Evolutionary conservation across 2,797 vertebrate genomes (phyloP).

Genomic region (Paguma larvata): DNA sequence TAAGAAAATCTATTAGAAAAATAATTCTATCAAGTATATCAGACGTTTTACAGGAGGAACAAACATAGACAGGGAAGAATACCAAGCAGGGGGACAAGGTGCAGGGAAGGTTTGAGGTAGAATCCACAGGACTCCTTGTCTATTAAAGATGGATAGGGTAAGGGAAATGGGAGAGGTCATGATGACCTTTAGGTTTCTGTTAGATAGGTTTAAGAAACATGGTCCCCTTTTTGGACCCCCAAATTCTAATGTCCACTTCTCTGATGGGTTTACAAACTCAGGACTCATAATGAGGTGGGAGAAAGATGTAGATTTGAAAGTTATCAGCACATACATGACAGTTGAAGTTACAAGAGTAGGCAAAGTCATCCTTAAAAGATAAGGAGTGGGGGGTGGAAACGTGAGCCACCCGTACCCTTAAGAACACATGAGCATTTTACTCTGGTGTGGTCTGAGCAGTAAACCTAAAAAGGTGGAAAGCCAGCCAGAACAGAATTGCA

Average conservation of each 20-base stretch:
- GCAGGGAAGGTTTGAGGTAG: background rate
- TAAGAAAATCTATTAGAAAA: slow-evolving; percentile 46
- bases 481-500: background rate
- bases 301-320: background rate
- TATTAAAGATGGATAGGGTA: background rate
- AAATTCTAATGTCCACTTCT: background rate
- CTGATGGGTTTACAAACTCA: background rate
- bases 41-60: slow-evolving; percentile 6
- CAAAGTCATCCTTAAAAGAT: background rate
- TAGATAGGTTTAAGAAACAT: background rate
- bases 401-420: background rate
- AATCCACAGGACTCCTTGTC: background rate
- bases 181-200: background rate
- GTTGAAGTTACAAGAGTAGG: background rate
- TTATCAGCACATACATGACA: background rate
- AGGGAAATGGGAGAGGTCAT: background rate
- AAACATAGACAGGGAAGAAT: background rate
- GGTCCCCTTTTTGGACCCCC: background rate
- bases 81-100: background rate
- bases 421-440: background rate
- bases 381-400: background rate
- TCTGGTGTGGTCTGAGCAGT: background rate
- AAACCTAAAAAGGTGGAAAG: background rate
- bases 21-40: background rate
- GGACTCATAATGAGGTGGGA: background rate